Conservation (phyloP, 2,113 vertebrate genomes). For the Leptodactylus fuscus region DNA sequence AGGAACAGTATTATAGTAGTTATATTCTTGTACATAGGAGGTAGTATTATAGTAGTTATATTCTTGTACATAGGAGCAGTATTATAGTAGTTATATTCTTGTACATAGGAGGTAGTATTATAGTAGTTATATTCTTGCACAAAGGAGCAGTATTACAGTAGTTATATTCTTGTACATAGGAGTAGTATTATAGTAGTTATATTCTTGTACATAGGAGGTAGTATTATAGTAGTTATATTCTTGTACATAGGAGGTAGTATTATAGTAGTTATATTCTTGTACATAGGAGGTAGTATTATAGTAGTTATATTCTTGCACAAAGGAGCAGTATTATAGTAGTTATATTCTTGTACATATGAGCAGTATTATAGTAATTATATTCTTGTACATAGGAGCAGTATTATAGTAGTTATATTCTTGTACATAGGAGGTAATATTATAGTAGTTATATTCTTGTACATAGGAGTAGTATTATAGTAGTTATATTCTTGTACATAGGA, state of each 20-base stretch:
- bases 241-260: neutral
- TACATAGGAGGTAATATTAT: neutral
- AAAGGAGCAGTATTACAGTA: too few species aligned
- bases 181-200: too few species aligned
- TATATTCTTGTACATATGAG: constrained; percentile 1
- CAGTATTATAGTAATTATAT: constrained; percentile 16
- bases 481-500: constrained; percentile 19
- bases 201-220: neutral
- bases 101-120: too few species aligned
- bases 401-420: constrained; percentile 19
- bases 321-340: constrained; percentile 17
- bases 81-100: too few species aligned
- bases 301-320: constrained; percentile 5
- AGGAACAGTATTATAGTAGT: too few species aligned
- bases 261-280: neutral
- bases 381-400: neutral
- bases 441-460: constrained; percentile 17
- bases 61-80: too few species aligned
- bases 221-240: too few species aligned
- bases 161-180: too few species aligned
- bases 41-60: too few species aligned
- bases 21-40: too few species aligned
- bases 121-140: too few species aligned
- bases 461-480: neutral
- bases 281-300: constrained; percentile 3